A percentile compares a stretch with the other conserved stretches of the same genome.
phyloP scores from a whole-genome alignment of 2,113 vertebrate genomes.

The Gadus macrocephalus region DNA sequence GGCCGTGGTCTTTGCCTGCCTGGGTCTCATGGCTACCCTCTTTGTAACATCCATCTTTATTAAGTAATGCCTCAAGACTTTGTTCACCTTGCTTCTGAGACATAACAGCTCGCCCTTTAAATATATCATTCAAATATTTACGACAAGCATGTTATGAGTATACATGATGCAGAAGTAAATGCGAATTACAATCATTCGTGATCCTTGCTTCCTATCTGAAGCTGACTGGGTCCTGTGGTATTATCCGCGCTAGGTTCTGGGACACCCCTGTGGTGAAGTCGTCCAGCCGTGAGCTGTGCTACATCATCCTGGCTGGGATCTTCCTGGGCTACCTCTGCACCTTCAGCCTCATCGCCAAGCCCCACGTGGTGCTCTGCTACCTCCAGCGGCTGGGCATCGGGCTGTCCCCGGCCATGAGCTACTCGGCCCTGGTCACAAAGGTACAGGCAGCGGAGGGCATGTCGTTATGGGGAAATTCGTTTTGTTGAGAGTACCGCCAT shows the following conservation, averaged over 20 bases:
- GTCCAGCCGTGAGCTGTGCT: constrained; percentile 95
- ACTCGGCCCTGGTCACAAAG: constrained; percentile 96
- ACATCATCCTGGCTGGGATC: constrained; percentile 96
- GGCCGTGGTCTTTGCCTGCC: constrained; percentile 92
- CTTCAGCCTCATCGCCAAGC: constrained; percentile 94
- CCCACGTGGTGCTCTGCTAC: constrained; percentile 91
- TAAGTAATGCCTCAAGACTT: constrained; percentile 52
- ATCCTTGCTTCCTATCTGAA: not conserved
- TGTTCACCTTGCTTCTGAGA: not conserved
- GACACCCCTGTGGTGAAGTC: constrained; percentile 98
- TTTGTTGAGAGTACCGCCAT: too few relatives aligned
- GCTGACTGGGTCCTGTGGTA: not conserved
- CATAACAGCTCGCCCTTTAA: not conserved
- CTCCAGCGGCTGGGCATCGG: constrained; percentile 94
- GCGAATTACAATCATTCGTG: not conserved
- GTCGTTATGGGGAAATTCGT: too few relatives aligned
- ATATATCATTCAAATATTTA: not conserved
- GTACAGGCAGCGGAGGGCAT: constrained; percentile 20
- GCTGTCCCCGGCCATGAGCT: constrained; percentile 97
- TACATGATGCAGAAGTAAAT: too few relatives aligned
- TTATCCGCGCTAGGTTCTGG: constrained; percentile 73
- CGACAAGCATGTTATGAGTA: too few relatives aligned
- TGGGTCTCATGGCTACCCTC: constrained; percentile 88
- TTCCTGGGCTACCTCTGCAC: constrained; percentile 95
- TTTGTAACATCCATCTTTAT: constrained; percentile 94